Evolutionary conservation across 2,113 vertebrate species (phyloP).

Genomic region (Tragelaphus scriptus): DNA sequence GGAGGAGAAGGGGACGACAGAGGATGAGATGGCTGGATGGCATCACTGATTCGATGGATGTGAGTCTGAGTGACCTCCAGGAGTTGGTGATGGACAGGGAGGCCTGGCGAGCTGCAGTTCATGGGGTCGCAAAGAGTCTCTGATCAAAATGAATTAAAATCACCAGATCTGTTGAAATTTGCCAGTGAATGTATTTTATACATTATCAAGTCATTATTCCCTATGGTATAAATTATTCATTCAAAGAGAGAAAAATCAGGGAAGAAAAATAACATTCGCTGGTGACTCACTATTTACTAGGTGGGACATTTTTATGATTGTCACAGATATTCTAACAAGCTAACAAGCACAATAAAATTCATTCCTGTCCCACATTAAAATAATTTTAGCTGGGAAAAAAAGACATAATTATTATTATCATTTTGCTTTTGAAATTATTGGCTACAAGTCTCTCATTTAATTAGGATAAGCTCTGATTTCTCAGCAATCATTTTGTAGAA

Average conservation of each 20-base stretch:
- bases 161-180: neutral
- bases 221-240: neutral
- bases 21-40: no score
- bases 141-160: neutral
- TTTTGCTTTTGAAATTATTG: slow-evolving; percentile 5
- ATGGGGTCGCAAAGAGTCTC: no score
- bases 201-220: neutral
- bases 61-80: no score
- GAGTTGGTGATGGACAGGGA: no score
- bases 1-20: no score
- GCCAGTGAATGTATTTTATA: neutral
- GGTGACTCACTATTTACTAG: neutral
- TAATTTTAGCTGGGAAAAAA: neutral
- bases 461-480: neutral
- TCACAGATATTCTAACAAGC: neutral
- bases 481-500: neutral
- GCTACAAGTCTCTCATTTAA: neutral
- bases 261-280: neutral
- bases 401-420: neutral
- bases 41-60: no score
- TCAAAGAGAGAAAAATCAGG: neutral
- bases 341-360: neutral
- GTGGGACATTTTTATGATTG: neutral
- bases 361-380: neutral
- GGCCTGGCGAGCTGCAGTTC: no score